Percentiles rank a stretch among this genome's conserved stretches.
These are phyloP conservation scores for Rallus limicola DNA, from an alignment of 2,113 vertebrate genomes.

Conservation along the genomic window DNA sequence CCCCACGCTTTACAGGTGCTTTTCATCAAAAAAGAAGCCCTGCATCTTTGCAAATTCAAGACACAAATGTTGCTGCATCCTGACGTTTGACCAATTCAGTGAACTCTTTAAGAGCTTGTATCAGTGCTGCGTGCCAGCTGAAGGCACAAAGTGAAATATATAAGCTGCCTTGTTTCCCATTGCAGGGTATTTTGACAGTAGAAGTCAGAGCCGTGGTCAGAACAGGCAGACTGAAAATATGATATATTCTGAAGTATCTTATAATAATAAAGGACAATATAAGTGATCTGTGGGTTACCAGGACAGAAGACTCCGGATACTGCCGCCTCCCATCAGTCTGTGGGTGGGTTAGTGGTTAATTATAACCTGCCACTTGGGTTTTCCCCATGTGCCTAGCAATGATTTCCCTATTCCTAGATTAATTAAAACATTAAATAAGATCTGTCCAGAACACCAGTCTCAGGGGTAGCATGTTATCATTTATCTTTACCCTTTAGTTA, in stretches of 20 bases:
- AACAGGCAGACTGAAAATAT: not conserved
- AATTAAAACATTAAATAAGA: slow-evolving; percentile 66
- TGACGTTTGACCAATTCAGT: slow-evolving; percentile 18
- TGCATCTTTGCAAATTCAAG: slow-evolving; percentile 33
- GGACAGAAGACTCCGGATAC: not conserved
- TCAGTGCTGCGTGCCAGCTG: not conserved
- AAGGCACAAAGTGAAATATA: not conserved
- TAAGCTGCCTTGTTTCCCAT: not conserved
- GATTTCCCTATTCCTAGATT: slow-evolving; percentile 45
- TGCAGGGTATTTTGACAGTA: slow-evolving; percentile 5
- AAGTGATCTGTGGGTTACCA: not conserved
- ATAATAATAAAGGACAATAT: not conserved
- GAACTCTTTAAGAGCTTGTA: slow-evolving; percentile 20
- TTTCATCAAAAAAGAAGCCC: slow-evolving; percentile 50
- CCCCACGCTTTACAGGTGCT: slow-evolving; percentile 29
- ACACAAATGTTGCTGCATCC: slow-evolving; percentile 10
- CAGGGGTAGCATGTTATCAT: not conserved
- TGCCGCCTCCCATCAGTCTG: not conserved
- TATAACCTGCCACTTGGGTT: slow-evolving; percentile 52
- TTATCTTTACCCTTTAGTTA: slow-evolving; percentile 39
- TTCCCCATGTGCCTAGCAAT: not conserved
- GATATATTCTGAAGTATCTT: not conserved
- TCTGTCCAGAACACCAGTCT: not conserved
- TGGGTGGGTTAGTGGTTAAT: slow-evolving; percentile 44
- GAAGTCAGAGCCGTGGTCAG: not conserved